Conservation (phyloP, 2,888 invertebrate species). For the Apamea epomidion region DNA sequence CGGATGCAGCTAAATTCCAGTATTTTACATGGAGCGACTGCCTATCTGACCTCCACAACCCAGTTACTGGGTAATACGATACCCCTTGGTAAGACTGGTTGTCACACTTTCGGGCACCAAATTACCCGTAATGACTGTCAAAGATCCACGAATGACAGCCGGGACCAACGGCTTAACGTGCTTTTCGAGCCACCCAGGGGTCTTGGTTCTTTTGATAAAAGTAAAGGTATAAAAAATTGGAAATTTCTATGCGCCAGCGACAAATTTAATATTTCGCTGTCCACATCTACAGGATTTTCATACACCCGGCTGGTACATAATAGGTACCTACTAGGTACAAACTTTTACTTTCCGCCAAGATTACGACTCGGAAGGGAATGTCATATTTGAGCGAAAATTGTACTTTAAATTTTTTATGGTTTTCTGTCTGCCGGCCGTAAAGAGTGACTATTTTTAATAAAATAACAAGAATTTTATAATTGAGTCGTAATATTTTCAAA, state of each 20-base stretch:
- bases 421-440: background rate
- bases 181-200: too few relatives aligned
- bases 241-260: background rate
- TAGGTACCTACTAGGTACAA: background rate
- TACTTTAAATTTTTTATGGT: conserved; percentile 24
- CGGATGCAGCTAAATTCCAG: too few relatives aligned
- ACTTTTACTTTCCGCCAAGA: conserved; percentile 5
- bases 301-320: background rate
- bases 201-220: too few relatives aligned
- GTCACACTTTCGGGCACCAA: too few relatives aligned
- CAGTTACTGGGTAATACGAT: too few relatives aligned
- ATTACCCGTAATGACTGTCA: too few relatives aligned
- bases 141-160: too few relatives aligned
- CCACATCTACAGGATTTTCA: background rate
- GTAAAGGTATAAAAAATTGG: background rate
- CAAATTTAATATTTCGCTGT: background rate
- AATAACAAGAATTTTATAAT: conserved; percentile 21
- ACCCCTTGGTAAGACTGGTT: too few relatives aligned
- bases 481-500: background rate
- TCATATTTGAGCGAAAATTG: conserved; percentile 33
- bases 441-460: conserved; percentile 5
- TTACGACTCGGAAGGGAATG: conserved; percentile 13
- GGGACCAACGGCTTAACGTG: too few relatives aligned
- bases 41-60: too few relatives aligned
- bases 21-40: too few relatives aligned